Conservation (phyloP, 2,888 invertebrate genomes). For the Argyresthia albistria region DNA sequence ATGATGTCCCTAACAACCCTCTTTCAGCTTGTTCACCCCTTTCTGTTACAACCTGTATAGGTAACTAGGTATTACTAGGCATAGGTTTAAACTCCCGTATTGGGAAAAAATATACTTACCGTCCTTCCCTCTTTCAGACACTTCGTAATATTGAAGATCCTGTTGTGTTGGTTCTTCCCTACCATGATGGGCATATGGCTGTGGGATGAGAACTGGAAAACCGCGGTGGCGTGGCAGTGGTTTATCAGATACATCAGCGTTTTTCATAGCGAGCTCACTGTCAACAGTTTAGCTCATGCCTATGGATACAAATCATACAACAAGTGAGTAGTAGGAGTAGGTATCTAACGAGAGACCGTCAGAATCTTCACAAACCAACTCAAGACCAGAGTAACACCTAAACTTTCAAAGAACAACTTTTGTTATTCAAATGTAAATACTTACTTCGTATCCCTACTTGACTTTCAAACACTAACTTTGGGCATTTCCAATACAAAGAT, state of each 20-base stretch:
- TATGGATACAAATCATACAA: slow-evolving; percentile 73
- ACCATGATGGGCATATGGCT: slow-evolving; percentile 76
- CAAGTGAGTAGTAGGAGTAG: slow-evolving; percentile 35
- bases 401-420: too few relatives aligned
- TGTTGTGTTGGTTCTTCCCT: slow-evolving; percentile 83
- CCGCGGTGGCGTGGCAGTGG: slow-evolving; percentile 80
- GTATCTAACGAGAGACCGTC: not conserved
- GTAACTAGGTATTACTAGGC: too few relatives aligned
- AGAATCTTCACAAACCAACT: too few relatives aligned
- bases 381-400: too few relatives aligned
- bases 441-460: too few relatives aligned
- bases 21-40: too few relatives aligned
- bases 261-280: slow-evolving; percentile 89
- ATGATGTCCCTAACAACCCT: too few relatives aligned
- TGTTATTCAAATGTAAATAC: too few relatives aligned
- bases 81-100: too few relatives aligned
- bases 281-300: slow-evolving; percentile 89
- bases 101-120: not conserved
- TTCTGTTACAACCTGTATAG: too few relatives aligned
- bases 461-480: too few relatives aligned
- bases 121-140: slow-evolving; percentile 49
- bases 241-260: slow-evolving; percentile 82
- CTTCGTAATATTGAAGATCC: slow-evolving; percentile 76
- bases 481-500: too few relatives aligned
- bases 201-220: slow-evolving; percentile 80